A percentile compares a stretch with the other conserved stretches of the same genome.
Evolutionary conservation across 2,888 invertebrate species (phyloP).

Genomic region (Caenorhabditis japonica): DNA sequence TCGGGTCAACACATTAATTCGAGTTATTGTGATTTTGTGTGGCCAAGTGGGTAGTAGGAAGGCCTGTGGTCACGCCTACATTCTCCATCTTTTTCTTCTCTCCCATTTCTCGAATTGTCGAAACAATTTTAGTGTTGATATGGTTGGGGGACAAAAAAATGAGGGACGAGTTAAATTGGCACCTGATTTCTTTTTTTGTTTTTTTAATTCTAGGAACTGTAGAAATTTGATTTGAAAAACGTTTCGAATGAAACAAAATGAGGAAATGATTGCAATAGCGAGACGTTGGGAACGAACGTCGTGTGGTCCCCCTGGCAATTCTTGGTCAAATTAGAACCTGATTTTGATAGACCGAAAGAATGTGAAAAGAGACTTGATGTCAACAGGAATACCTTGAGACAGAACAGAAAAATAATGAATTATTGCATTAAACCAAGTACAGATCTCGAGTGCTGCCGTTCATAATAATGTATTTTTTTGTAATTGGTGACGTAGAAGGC

Average conservation of each 20-base stretch:
- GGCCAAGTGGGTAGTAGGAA: constrained; percentile 22
- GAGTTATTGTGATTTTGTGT: constrained; percentile 40
- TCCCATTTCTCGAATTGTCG: constrained; percentile 6
- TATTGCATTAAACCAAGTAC: background rate
- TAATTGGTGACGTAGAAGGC: no score
- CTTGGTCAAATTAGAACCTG: constrained; percentile 25
- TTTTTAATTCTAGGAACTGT: background rate
- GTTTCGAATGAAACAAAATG: constrained; percentile 2
- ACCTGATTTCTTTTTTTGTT: no score
- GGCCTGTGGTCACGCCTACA: constrained; percentile 42
- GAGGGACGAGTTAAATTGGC: background rate
- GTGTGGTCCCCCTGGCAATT: background rate
- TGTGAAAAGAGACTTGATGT: constrained; percentile 31
- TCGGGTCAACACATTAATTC: constrained; percentile 45
- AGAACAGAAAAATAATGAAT: no score
- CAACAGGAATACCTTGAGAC: constrained; percentile 21
- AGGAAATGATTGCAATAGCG: background rate
- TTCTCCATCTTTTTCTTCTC: constrained; percentile 20
- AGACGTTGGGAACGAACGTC: constrained; percentile 4
- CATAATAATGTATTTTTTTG: no score
- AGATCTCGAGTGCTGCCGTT: constrained; percentile 5
- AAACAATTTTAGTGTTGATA: constrained; percentile 3
- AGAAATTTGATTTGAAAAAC: background rate
- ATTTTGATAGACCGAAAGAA: constrained; percentile 22
- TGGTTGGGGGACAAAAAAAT: background rate